Conservation (phyloP, 2,113 vertebrate species). For the Donacobius atricapilla region DNA sequence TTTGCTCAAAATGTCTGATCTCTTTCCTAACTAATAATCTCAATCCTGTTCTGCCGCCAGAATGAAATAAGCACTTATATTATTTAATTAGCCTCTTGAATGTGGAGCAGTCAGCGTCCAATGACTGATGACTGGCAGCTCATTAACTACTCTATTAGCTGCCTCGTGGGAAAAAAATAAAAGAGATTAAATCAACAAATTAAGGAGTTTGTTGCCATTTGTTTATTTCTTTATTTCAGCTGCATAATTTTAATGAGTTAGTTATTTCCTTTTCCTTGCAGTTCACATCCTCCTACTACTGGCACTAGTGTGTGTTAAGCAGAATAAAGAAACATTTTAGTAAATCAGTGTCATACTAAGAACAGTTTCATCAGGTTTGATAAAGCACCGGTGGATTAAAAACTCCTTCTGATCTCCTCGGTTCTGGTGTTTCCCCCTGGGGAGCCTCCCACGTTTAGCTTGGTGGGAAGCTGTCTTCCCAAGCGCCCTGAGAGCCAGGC, state of each 20-base stretch:
- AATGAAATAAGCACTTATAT: background rate
- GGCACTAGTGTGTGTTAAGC: background rate
- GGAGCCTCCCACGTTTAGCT: accelerated
- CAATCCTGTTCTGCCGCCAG: background rate
- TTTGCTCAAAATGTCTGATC: background rate
- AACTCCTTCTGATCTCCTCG: background rate
- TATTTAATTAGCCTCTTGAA: background rate
- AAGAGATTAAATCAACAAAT: background rate
- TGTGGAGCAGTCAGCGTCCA: background rate
- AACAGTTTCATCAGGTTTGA: background rate
- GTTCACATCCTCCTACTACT: background rate
- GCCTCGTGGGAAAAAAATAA: background rate
- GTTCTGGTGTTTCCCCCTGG: background rate
- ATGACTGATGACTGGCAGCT: background rate
- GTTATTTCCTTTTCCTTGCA: background rate
- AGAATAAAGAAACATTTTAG: background rate
- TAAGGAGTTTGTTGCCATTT: background rate
- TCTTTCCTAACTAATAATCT: background rate
- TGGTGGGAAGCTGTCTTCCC: background rate
- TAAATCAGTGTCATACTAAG: background rate
- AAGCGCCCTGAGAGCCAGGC: background rate
- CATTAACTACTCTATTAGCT: background rate
- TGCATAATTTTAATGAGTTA: background rate
- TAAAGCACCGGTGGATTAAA: background rate
- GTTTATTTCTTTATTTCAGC: background rate